These are phyloP conservation scores for Nesometra sesokonis DNA, from an alignment of 35 echinoderm and acorn worm genomes.

Conservation along the genomic window DNA sequence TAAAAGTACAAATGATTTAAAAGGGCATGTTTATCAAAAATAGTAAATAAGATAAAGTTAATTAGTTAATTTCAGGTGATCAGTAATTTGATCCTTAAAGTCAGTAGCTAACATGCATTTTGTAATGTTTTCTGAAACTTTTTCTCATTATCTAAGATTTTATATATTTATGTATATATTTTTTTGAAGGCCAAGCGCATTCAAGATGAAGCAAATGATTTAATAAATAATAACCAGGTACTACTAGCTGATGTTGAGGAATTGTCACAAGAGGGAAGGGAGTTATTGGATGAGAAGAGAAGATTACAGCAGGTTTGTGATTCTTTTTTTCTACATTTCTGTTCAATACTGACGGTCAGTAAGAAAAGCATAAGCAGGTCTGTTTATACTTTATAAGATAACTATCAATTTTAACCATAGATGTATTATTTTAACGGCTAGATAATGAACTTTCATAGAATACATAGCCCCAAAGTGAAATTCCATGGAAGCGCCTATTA, in stretches of 20 bases:
- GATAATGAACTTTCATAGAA: no score
- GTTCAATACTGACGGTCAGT: neutral
- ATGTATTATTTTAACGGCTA: no score
- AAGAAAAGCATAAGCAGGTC: neutral
- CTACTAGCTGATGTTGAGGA: constrained; percentile 54
- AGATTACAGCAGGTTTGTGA: constrained; percentile 45
- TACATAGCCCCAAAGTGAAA: neutral
- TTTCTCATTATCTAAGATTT: neutral
- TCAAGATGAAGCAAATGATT: constrained; percentile 32
- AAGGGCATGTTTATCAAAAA: no score
- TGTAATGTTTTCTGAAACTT: neutral
- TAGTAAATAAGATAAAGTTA: no score
- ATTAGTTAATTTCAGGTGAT: no score
- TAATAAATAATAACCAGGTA: constrained; percentile 44
- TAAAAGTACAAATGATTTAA: no score
- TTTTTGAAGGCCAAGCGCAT: constrained; percentile 49
- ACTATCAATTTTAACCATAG: no score
- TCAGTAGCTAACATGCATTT: no score
- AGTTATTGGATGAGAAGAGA: constrained; percentile 45
- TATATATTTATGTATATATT: neutral
- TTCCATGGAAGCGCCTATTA: no score
- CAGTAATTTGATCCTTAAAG: no score
- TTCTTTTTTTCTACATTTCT: no score
- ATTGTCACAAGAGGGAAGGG: constrained; percentile 41
- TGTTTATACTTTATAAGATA: neutral